These are phyloP conservation scores for Uria lomvia DNA, from an alignment of 2,113 vertebrate genomes.

Conservation along the genomic window DNA sequence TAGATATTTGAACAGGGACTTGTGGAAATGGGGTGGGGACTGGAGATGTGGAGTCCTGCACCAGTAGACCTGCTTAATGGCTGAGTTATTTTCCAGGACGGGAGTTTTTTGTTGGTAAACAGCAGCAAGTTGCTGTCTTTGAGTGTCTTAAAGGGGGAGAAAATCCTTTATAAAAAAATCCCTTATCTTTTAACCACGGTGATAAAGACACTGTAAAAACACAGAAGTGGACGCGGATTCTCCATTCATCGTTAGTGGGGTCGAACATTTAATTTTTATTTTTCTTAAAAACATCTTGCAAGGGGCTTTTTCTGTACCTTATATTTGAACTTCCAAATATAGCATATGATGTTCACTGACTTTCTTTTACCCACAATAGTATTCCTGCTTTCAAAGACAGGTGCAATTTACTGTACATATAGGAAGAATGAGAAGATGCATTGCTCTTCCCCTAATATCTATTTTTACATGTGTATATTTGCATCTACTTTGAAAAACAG, in stretches of 20 bases:
- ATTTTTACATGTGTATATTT: no score
- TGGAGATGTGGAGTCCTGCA: neutral
- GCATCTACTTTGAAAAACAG: no score
- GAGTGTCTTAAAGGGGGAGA: neutral
- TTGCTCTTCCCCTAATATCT: no score
- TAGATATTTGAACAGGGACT: neutral
- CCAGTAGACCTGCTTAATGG: neutral
- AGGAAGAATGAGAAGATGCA: no score
- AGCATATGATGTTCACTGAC: no score
- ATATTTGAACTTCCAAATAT: no score
- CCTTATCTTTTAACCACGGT: neutral
- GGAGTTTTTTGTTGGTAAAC: neutral
- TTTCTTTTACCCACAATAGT: no score
- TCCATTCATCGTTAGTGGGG: neutral
- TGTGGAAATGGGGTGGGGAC: neutral
- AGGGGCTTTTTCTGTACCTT: no score
- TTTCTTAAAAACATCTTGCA: no score
- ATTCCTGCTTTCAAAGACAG: no score
- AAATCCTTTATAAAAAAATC: neutral
- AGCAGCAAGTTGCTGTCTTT: neutral
- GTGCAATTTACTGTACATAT: no score
- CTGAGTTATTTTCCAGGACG: neutral
- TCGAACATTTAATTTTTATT: neutral
- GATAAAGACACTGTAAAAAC: neutral
- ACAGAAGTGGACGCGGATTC: neutral